Conservation (phyloP, 2,797 vertebrate species). For the Cyclura pinguis region DNA sequence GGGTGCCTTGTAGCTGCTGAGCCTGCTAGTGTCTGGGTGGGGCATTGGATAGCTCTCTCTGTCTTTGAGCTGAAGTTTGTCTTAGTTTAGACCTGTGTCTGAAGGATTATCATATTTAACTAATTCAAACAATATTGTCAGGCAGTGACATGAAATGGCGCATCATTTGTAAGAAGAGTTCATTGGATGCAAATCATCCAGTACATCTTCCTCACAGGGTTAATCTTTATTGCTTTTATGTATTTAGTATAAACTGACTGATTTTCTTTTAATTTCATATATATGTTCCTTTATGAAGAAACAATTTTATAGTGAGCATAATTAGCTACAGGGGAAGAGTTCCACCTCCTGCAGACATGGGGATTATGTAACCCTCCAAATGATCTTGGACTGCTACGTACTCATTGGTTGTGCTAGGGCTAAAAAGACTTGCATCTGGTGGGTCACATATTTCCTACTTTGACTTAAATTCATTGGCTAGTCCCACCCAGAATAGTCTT, state of each 20-base stretch:
- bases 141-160: not conserved
- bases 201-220: not conserved
- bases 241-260: not conserved
- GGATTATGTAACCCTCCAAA: too few species aligned
- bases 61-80: not conserved
- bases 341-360: too few species aligned
- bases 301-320: not conserved
- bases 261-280: not conserved
- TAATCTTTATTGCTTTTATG: not conserved
- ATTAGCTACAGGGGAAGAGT: not conserved
- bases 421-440: too few species aligned
- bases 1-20: not conserved
- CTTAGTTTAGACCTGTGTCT: not conserved
- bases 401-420: too few species aligned
- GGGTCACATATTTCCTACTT: too few species aligned
- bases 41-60: not conserved
- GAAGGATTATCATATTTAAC: not conserved
- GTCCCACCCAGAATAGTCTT: too few species aligned
- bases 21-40: not conserved
- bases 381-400: too few species aligned
- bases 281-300: not conserved
- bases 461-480: too few species aligned
- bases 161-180: not conserved
- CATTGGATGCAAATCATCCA: not conserved
- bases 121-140: not conserved